These are phyloP conservation scores for Melieria omissa DNA, from an alignment of 2,888 invertebrate genomes.

Conservation along the genomic window DNA sequence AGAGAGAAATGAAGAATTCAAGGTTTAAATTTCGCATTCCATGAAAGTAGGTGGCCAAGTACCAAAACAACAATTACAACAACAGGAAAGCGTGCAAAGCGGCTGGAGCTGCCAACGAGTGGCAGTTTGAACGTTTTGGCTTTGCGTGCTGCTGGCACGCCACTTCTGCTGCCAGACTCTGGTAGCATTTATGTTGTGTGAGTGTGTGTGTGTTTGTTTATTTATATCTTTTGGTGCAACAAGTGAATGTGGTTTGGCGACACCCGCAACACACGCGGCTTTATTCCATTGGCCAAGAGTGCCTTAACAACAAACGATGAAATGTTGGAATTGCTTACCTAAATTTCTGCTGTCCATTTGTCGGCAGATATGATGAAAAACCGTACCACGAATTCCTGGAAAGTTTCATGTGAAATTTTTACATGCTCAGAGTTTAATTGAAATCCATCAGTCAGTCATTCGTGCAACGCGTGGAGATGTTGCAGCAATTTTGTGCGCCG, in stretches of 20 bases:
- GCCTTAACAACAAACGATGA: neutral
- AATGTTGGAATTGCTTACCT: neutral
- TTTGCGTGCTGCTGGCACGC: neutral
- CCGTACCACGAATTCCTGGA: too few relatives aligned
- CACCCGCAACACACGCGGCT: neutral
- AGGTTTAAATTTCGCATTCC: neutral
- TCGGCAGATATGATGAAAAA: too few relatives aligned
- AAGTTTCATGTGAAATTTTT: too few relatives aligned
- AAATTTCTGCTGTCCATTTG: too few relatives aligned
- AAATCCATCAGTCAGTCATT: too few relatives aligned
- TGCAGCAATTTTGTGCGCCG: too few relatives aligned
- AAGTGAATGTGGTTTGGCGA: conserved; percentile 43
- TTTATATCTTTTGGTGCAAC: conserved; percentile 28
- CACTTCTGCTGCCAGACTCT: neutral
- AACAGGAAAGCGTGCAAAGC: neutral
- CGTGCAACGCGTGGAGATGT: too few relatives aligned
- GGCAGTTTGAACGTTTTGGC: neutral
- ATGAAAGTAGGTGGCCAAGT: neutral
- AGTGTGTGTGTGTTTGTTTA: conserved; percentile 5
- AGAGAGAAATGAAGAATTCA: neutral
- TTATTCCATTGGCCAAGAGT: too few relatives aligned
- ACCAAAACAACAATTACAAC: neutral
- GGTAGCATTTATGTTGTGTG: neutral
- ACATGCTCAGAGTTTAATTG: too few relatives aligned
- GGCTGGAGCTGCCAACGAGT: neutral